Evolutionary conservation across 2,888 invertebrate genomes (phyloP).

Genomic region (Cacoxenus indagator): DNA sequence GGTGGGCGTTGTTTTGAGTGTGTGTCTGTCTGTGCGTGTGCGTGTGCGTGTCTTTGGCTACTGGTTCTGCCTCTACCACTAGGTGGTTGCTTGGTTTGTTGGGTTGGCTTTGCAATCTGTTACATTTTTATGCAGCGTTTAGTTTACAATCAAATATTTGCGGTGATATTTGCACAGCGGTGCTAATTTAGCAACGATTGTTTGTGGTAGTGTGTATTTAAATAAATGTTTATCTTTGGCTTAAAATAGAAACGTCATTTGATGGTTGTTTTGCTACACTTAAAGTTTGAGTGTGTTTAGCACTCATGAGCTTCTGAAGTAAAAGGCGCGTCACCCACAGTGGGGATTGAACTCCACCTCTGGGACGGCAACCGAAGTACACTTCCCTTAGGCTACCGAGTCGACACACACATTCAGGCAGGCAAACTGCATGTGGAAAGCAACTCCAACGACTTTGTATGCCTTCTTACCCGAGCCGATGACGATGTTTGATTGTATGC

Average conservation of each 20-base stretch:
- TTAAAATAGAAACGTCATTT: not conserved
- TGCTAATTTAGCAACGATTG: not conserved
- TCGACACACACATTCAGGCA: too few species aligned
- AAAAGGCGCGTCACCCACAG: too few species aligned
- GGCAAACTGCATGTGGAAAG: too few species aligned
- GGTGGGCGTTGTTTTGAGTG: slow-evolving; percentile 24
- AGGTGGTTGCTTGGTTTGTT: slow-evolving; percentile 41
- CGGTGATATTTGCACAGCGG: slow-evolving; percentile 35
- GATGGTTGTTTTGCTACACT: not conserved
- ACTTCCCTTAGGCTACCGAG: too few species aligned
- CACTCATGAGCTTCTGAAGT: not conserved
- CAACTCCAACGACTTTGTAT: too few species aligned
- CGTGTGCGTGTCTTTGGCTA: slow-evolving; percentile 44
- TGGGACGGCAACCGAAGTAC: too few species aligned
- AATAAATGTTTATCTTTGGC: not conserved
- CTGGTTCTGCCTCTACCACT: slow-evolving; percentile 7
- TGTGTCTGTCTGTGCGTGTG: slow-evolving; percentile 14
- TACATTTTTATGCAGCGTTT: slow-evolving; percentile 58
- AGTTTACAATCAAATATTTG: slow-evolving; percentile 51
- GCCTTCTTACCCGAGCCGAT: too few species aligned
- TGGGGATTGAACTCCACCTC: too few species aligned
- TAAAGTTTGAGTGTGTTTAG: not conserved
- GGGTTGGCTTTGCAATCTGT: slow-evolving; percentile 63
- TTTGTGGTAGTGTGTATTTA: not conserved
- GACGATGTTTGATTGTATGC: too few species aligned